These are phyloP conservation scores for Tupaia tana DNA, from an alignment of 2,113 vertebrate species.

Conservation along the genomic window DNA sequence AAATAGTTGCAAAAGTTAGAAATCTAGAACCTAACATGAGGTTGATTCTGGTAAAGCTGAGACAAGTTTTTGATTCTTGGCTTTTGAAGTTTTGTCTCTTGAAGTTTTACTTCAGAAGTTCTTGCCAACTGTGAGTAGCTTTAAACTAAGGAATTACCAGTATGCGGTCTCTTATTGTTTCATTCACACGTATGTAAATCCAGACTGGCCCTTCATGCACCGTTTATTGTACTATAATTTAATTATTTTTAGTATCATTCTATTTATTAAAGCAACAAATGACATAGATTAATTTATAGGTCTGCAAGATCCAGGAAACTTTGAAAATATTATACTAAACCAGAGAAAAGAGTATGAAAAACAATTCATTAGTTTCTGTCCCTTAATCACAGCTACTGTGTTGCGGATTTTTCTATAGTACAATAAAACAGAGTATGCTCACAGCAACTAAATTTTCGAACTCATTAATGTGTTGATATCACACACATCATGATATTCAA, in stretches of 20 bases:
- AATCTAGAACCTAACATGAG: not conserved
- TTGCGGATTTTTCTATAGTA: not conserved
- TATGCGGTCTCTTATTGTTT: not conserved
- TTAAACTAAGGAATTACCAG: not conserved
- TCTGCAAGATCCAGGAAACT: not conserved
- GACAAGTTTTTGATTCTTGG: not conserved
- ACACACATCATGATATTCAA: not conserved
- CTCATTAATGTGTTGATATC: constrained; percentile 8
- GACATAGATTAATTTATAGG: not conserved
- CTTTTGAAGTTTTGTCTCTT: too few species aligned
- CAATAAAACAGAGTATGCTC: not conserved
- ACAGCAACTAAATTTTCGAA: not conserved
- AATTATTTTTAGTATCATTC: not conserved
- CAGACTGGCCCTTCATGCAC: not conserved
- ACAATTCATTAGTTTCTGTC: not conserved
- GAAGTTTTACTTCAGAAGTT: not conserved
- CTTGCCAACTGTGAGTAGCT: not conserved
- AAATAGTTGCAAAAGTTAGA: not conserved
- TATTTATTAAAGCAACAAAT: constrained; percentile 9
- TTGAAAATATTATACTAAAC: constrained; percentile 41
- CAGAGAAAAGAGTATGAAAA: not conserved
- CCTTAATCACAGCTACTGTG: not conserved
- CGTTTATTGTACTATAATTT: not conserved
- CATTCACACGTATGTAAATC: not conserved
- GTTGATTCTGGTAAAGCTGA: not conserved